Evolutionary conservation across 2,888 invertebrate genomes (phyloP), one percentile per base, ranked within the genome.

Genomic region (Erannis defoliaria): DNA sequence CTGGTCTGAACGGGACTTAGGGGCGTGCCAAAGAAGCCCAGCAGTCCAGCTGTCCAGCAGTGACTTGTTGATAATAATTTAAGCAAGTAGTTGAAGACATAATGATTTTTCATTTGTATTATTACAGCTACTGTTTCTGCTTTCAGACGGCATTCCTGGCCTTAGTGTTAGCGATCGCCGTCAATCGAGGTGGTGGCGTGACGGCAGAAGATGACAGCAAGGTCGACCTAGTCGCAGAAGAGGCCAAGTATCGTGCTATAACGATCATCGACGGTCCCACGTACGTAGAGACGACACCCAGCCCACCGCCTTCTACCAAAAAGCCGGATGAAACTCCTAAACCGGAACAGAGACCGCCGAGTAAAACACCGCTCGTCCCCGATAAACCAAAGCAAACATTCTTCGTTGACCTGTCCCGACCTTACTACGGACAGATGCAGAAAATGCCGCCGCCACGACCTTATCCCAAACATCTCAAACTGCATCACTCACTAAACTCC

Each of bases 81-180:
- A 10, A 19, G 12, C 2, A 19, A 1, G 5, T 23, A 12, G 1
- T 9, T 26, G 12, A 23, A 5, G 14, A 43, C 21, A 43, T 26
- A 31, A 19, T 37, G 23, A 48, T 19, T 31, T 33, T 26, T 14
- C 18, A 14, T 46, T 40, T 48, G 14, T 55, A 40, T 63, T 46
- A 66, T 48, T 67, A 60, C 66, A 60, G 51, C 55, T 56, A 35
- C 31, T 54, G 45, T 74, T 73, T 73, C 69, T 57, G 58, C 62
- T 82, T 85, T 43, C 90, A 92, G 93, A 87, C 89, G 86, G 81
- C 88, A 88, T 86, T 90, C 85, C 86, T 92, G 88, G 86, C 92
- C 85, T 80, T 85, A 78, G 84, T 85, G 81, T 84, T 91, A 86
- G 88, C 85, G 86, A 87, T 91, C 85, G 85, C 84, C 86, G 85